These are phyloP conservation scores for Scomberomorus guttatus DNA, from an alignment of 2,797 vertebrate genomes.

Conservation along the genomic window DNA sequence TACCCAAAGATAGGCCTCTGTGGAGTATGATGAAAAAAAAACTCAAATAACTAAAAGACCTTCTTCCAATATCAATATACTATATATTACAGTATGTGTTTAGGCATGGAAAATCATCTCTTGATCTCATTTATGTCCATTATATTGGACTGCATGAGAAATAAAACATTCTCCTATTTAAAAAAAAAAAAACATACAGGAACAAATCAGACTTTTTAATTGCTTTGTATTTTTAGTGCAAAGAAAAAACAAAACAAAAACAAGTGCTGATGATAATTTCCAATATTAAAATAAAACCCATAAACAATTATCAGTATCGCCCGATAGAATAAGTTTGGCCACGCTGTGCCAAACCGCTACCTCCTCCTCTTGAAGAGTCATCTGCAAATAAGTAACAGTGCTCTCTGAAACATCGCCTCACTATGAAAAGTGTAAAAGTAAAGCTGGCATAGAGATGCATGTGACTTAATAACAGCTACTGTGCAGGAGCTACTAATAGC, in stretches of 20 bases:
- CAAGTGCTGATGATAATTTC: neutral
- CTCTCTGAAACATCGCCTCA: conserved; percentile 50
- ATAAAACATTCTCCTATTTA: conserved; percentile 9
- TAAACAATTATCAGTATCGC: neutral
- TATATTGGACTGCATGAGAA: conserved; percentile 61
- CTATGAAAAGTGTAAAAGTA: conserved; percentile 32
- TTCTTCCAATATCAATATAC: conserved; percentile 34
- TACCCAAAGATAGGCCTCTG: conserved; percentile 25
- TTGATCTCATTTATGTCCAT: conserved; percentile 53
- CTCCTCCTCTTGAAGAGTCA: conserved; percentile 60
- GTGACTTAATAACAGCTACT: conserved; percentile 46
- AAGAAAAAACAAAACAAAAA: conserved; percentile 3
- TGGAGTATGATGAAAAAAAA: conserved; percentile 29
- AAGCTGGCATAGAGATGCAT: conserved; percentile 69
- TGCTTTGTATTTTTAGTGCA: conserved; percentile 44
- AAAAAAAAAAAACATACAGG: conserved; percentile 6
- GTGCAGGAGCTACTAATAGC: conserved; percentile 50
- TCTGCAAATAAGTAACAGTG: conserved; percentile 33
- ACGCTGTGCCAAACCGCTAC: conserved; percentile 42
- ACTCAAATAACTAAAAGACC: conserved; percentile 6
- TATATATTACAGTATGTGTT: conserved; percentile 60
- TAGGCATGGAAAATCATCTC: conserved; percentile 61
- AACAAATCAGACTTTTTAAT: conserved; percentile 30
- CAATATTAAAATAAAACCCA: conserved; percentile 13
- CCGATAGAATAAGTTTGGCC: conserved; percentile 25